Conservation (phyloP, 2,888 invertebrate genomes). For the Tipula helvola region DNA sequence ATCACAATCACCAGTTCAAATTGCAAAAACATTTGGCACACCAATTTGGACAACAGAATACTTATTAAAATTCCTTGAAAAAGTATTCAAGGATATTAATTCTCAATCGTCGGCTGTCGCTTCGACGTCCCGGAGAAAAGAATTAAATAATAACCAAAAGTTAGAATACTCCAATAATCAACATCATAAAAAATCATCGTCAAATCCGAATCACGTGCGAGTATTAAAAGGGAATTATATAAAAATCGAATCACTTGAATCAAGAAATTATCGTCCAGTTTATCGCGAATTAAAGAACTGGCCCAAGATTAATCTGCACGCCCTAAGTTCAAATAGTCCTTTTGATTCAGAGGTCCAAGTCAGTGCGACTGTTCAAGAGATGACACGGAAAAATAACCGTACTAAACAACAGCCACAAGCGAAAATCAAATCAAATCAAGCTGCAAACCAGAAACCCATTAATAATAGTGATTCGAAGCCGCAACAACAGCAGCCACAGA, state of each 20-base stretch:
- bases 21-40: constrained; percentile 39
- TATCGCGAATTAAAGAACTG: constrained; percentile 33
- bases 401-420: background rate
- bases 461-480: constrained; percentile 23
- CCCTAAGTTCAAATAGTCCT: constrained; percentile 16
- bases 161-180: constrained; percentile 24
- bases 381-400: constrained; percentile 28
- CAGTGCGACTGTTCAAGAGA: constrained; percentile 14
- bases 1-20: constrained; percentile 36
- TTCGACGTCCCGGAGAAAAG: background rate
- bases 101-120: background rate
- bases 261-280: constrained; percentile 30
- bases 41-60: constrained; percentile 44
- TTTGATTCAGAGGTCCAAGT: constrained; percentile 12
- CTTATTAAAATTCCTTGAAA: constrained; percentile 52
- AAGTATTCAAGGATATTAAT: constrained; percentile 35
- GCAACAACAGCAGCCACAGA: constrained; percentile 23
- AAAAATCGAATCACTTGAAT: constrained; percentile 47
- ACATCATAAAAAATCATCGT: background rate
- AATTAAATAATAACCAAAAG: background rate
- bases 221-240: constrained; percentile 54
- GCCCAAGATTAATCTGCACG: constrained; percentile 30
- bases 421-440: constrained; percentile 16
- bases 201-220: constrained; percentile 34
- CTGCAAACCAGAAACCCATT: constrained; percentile 13